Percentiles rank a stretch among this genome's conserved stretches.
Evolutionary conservation across 2,797 vertebrate genomes (phyloP).

Genomic region (Psittacula derbiana): DNA sequence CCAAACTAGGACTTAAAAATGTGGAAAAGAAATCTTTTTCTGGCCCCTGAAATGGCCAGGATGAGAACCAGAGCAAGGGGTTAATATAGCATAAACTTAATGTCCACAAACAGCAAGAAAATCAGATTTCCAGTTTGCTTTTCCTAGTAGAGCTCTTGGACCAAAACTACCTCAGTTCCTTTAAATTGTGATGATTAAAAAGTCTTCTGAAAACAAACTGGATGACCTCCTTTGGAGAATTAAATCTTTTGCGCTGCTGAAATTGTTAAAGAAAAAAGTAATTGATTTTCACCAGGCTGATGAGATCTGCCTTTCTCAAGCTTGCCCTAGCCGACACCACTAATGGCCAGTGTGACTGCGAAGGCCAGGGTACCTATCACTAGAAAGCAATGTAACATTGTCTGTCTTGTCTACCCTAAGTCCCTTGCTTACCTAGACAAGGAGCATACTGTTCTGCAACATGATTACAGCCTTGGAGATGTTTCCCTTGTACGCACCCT

Average conservation of each 20-base stretch:
- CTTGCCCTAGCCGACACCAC: not conserved
- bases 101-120: rapidly evolving
- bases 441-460: not conserved
- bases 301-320: not conserved
- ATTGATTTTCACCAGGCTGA: not conserved
- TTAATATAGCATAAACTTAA: not conserved
- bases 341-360: not conserved
- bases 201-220: not conserved
- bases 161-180: not conserved
- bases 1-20: not conserved
- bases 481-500: not conserved
- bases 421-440: not conserved
- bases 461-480: not conserved
- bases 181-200: not conserved
- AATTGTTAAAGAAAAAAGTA: not conserved
- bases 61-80: not conserved
- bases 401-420: not conserved
- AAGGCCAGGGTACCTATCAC: not conserved
- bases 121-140: not conserved
- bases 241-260: not conserved
- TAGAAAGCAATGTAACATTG: not conserved
- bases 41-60: not conserved
- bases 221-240: not conserved
- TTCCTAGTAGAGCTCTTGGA: not conserved
- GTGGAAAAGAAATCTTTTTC: not conserved